A percentile compares a stretch with the other conserved stretches of the same genome.
phyloP scores from a whole-genome alignment of 2,113 vertebrate species.

The Thomomys bottae region DNA sequence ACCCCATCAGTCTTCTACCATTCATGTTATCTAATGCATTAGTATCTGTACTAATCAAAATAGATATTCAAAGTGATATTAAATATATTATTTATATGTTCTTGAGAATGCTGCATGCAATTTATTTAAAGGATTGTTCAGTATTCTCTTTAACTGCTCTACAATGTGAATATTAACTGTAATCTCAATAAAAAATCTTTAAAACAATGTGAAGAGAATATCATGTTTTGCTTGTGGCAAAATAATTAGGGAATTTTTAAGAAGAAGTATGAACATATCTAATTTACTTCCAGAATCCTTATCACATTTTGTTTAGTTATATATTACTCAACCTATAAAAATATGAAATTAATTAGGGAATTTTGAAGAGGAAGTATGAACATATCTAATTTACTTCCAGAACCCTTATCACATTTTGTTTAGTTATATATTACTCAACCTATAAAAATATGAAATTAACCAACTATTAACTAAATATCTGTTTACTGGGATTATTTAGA shows the following conservation, averaged over 20 bases:
- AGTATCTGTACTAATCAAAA: neutral
- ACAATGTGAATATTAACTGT: neutral
- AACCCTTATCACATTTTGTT: neutral
- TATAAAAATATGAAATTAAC: neutral
- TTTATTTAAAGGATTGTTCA: neutral
- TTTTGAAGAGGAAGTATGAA: neutral
- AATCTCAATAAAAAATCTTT: neutral
- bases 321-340: neutral
- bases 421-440: neutral
- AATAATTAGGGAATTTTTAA: constrained; percentile 1
- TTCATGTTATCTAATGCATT: neutral
- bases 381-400: neutral
- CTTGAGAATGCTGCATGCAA: neutral
- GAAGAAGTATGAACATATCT: neutral
- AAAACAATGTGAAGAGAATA: neutral
- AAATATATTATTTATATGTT: neutral
- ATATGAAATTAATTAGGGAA: neutral
- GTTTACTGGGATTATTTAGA: neutral
- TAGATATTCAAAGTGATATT: neutral
- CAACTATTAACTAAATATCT: neutral
- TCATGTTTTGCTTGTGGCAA: neutral
- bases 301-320: neutral
- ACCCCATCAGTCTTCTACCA: neutral
- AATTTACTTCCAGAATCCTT: neutral
- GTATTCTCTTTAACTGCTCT: neutral